Conservation (phyloP, 2,797 vertebrate genomes). For the Cynopterus sphinx region DNA sequence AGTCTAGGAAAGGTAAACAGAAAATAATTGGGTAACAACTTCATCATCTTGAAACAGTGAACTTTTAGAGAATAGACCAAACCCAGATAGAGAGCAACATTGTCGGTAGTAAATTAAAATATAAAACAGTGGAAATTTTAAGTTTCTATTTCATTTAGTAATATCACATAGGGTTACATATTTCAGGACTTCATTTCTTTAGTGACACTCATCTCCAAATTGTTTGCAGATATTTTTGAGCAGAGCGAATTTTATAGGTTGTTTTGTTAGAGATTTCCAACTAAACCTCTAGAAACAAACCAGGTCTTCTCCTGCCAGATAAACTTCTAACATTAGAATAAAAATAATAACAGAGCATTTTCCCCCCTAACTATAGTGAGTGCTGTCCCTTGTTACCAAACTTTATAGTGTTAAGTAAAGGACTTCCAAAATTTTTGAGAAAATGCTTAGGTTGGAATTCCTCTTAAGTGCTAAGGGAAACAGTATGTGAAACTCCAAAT, state of each 20-base stretch:
- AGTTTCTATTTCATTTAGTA: not conserved
- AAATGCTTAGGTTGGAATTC: slow-evolving; percentile 47
- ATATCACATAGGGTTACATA: not conserved
- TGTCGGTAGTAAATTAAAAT: not conserved
- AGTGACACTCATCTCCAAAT: not conserved
- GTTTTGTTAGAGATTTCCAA: not conserved
- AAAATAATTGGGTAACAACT: not conserved
- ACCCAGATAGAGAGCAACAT: not conserved
- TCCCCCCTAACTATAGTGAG: not conserved
- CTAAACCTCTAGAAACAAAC: not conserved
- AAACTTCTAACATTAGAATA: not conserved
- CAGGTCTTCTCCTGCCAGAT: not conserved
- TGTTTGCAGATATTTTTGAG: not conserved
- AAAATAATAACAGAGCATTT: not conserved
- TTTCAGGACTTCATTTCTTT: not conserved
- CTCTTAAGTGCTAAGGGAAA: slow-evolving; percentile 56
- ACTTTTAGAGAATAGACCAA: not conserved
- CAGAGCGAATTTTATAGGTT: not conserved
- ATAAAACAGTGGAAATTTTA: not conserved
- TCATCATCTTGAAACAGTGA: not conserved
- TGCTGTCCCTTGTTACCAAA: not conserved
- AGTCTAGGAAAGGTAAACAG: not conserved
- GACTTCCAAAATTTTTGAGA: slow-evolving; percentile 39
- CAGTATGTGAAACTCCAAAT: not conserved
- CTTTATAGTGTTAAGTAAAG: slow-evolving; percentile 48